These are phyloP conservation scores for Bucorvus abyssinicus DNA, from an alignment of 2,797 vertebrate species.

Conservation along the genomic window DNA sequence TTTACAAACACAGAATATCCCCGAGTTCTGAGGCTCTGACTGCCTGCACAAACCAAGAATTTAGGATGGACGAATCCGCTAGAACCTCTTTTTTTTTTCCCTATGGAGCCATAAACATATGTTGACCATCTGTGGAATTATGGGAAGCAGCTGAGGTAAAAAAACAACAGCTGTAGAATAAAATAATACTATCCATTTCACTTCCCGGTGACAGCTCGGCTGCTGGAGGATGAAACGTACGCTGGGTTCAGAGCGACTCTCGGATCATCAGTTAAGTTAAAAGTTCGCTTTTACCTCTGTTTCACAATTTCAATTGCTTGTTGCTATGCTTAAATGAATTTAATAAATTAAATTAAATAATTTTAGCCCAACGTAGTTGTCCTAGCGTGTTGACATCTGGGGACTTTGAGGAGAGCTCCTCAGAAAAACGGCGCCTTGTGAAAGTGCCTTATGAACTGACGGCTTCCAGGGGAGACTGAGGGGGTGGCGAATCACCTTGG, in stretches of 20 bases:
- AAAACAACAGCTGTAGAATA: conserved; percentile 73
- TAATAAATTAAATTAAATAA: neutral
- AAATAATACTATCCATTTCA: conserved; percentile 75
- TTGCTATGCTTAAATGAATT: neutral
- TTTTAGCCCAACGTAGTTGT: neutral
- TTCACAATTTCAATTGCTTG: neutral
- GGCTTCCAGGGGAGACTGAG: conserved; percentile 13
- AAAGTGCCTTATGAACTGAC: neutral
- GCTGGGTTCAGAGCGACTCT: conserved; percentile 38
- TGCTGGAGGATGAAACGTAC: conserved; percentile 41
- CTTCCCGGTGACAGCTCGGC: conserved; percentile 64
- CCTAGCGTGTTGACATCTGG: neutral
- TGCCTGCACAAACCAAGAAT: conserved; percentile 67
- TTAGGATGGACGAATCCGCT: conserved; percentile 30
- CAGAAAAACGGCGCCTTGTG: conserved; percentile 15
- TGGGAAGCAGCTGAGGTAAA: conserved; percentile 73
- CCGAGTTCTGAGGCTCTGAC: conserved; percentile 47
- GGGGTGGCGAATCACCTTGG: conserved; percentile 30
- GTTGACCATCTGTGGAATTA: conserved; percentile 80
- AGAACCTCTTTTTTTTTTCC: conserved; percentile 36
- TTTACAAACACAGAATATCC: conserved; percentile 63
- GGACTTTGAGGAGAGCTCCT: neutral
- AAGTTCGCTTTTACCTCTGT: neutral
- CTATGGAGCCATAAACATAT: conserved; percentile 76
- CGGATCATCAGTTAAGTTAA: neutral